phyloP scores from a whole-genome alignment of 1,140 invertebrate genomes.

The Aethina tumida region DNA sequence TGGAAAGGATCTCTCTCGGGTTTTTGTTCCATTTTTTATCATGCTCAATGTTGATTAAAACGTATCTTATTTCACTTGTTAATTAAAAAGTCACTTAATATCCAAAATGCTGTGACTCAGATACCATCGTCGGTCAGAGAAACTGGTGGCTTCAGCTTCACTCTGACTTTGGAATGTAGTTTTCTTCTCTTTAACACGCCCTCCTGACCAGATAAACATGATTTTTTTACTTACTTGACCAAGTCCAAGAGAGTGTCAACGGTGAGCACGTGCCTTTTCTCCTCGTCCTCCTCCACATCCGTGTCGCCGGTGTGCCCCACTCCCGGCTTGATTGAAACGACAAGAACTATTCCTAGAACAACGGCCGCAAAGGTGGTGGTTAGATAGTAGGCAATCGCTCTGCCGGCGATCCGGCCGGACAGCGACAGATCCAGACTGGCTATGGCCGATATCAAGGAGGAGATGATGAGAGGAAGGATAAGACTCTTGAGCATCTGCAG shows the following conservation, averaged over 20 bases:
- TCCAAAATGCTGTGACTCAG: no score
- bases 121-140: background rate
- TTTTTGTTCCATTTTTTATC: no score
- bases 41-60: no score
- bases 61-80: no score
- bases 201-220: background rate
- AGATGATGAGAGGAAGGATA: slow-evolving; percentile 65
- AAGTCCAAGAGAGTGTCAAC: slow-evolving; percentile 79
- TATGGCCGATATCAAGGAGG: slow-evolving; percentile 62
- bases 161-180: background rate
- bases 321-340: slow-evolving; percentile 61
- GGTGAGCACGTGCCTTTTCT: slow-evolving; percentile 52
- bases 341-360: slow-evolving; percentile 61
- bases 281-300: slow-evolving; percentile 13
- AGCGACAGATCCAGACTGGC: slow-evolving; percentile 55
- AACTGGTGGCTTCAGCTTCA: background rate
- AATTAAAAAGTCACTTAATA: no score
- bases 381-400: slow-evolving; percentile 67
- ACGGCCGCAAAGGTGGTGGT: slow-evolving; percentile 66
- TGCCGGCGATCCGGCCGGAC: slow-evolving; percentile 52
- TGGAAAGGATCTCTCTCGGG: no score
- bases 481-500: slow-evolving; percentile 64
- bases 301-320: slow-evolving; percentile 25
- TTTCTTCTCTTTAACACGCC: background rate
- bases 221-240: slow-evolving; percentile 41